These are phyloP conservation scores for Argyrosomus japonicus DNA, from an alignment of 2,113 vertebrate genomes.

Conservation along the genomic window DNA sequence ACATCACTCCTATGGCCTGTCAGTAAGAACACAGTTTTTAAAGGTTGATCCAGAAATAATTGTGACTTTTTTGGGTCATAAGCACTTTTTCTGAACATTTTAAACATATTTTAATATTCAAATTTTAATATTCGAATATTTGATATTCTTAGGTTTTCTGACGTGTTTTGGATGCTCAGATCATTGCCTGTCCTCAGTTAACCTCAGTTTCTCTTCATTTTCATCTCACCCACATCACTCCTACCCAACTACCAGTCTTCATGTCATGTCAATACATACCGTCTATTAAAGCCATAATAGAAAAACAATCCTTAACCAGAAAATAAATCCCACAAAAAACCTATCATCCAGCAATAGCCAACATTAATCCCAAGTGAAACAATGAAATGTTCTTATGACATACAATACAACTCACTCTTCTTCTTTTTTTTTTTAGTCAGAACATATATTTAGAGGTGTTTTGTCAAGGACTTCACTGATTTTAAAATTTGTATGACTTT, in stretches of 20 bases:
- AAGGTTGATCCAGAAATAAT: background rate
- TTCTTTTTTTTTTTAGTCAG: background rate
- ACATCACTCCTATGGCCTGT: background rate
- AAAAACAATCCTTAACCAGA: conserved; percentile 10
- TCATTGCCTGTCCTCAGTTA: background rate
- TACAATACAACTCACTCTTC: background rate
- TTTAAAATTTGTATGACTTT: background rate
- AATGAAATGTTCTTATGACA: background rate
- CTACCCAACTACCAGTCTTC: conserved; percentile 2
- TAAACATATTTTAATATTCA: background rate
- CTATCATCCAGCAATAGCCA: conserved; percentile 3
- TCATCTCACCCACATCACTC: conserved; percentile 19
- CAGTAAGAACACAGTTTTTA: background rate
- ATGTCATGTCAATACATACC: background rate
- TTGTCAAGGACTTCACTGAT: background rate
- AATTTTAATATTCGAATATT: background rate
- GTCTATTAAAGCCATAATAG: background rate
- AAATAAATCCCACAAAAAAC: conserved; percentile 10
- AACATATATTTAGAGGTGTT: conserved; percentile 2
- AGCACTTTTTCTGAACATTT: background rate
- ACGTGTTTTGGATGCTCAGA: background rate
- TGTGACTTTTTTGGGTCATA: background rate
- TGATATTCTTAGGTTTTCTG: background rate
- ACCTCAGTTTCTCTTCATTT: background rate
- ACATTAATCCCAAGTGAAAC: conserved; percentile 20